Evolutionary conservation across 1,140 invertebrate species (phyloP).

Genomic region (Ditylenchus dipsaci): DNA sequence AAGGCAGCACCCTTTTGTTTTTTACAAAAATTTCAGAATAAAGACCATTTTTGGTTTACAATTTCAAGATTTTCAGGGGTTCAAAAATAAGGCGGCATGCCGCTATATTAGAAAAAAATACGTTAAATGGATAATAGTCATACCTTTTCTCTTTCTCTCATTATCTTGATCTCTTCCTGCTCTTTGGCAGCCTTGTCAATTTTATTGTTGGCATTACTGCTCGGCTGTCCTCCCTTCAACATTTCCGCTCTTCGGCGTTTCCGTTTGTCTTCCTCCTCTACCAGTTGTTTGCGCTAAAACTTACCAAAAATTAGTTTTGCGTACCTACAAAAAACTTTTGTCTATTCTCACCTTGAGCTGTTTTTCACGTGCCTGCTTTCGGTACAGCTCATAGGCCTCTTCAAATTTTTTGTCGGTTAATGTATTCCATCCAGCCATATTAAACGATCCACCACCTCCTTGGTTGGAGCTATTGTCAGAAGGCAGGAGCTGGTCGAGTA

Average conservation of each 20-base stretch:
- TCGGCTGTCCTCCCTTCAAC: background rate
- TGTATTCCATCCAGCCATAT: slow-evolving; percentile 26
- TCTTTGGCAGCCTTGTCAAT: background rate
- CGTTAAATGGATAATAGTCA: too few species aligned
- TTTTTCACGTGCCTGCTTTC: slow-evolving; percentile 33
- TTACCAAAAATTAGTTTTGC: background rate
- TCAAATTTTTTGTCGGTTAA: slow-evolving; percentile 7
- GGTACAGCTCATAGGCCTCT: slow-evolving; percentile 34
- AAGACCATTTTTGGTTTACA: too few species aligned
- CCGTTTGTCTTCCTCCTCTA: slow-evolving; percentile 36
- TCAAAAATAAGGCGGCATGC: too few species aligned
- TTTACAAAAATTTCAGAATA: too few species aligned
- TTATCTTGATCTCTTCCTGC: slow-evolving; percentile 17
- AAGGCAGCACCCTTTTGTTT: too few species aligned
- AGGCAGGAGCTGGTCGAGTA: slow-evolving; percentile 40
- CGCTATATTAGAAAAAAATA: too few species aligned
- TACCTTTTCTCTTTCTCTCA: slow-evolving; percentile 35
- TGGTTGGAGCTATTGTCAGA: background rate
- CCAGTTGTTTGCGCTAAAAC: slow-evolving; percentile 12
- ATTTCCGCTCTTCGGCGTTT: slow-evolving; percentile 15
- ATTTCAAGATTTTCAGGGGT: too few species aligned
- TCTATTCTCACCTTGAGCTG: slow-evolving; percentile 27
- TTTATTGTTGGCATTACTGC: background rate
- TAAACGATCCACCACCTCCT: slow-evolving; percentile 17
- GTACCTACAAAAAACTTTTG: background rate